Evolutionary conservation across 2,888 invertebrate species (phyloP).

Genomic region (Melipona beecheii): DNA sequence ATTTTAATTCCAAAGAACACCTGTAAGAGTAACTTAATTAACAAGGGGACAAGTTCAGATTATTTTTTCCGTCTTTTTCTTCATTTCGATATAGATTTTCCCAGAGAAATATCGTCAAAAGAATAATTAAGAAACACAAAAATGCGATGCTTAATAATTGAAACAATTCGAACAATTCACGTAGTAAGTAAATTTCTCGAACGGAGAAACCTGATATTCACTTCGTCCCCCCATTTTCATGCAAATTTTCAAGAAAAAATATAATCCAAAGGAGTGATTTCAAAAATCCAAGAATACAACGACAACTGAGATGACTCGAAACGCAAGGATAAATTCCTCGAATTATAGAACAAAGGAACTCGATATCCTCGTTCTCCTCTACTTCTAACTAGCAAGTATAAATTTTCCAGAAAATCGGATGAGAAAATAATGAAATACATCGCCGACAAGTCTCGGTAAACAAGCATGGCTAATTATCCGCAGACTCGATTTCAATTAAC

Average conservation of each 20-base stretch:
- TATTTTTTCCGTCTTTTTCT: not conserved
- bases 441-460: constrained; percentile 23
- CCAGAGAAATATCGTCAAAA: not conserved
- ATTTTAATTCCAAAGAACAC: too few species aligned
- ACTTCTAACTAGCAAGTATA: not conserved
- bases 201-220: too few species aligned
- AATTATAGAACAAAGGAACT: not conserved
- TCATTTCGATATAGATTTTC: not conserved
- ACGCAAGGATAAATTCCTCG: not conserved
- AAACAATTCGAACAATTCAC: too few species aligned
- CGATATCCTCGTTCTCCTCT: not conserved
- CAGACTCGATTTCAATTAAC: constrained; percentile 64
- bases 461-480: constrained; percentile 48
- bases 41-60: not conserved
- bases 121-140: not conserved
- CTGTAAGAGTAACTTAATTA: not conserved
- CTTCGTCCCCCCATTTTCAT: too few species aligned
- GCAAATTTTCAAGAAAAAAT: too few species aligned
- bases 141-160: too few species aligned
- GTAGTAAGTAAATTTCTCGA: too few species aligned
- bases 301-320: too few species aligned
- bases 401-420: not conserved
- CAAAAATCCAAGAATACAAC: not conserved
- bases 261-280: too few species aligned
- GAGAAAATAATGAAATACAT: not conserved